Percentiles rank a stretch among this genome's conserved stretches.
phyloP scores from a whole-genome alignment of 2,113 vertebrate genomes.

The Suncus etruscus region DNA sequence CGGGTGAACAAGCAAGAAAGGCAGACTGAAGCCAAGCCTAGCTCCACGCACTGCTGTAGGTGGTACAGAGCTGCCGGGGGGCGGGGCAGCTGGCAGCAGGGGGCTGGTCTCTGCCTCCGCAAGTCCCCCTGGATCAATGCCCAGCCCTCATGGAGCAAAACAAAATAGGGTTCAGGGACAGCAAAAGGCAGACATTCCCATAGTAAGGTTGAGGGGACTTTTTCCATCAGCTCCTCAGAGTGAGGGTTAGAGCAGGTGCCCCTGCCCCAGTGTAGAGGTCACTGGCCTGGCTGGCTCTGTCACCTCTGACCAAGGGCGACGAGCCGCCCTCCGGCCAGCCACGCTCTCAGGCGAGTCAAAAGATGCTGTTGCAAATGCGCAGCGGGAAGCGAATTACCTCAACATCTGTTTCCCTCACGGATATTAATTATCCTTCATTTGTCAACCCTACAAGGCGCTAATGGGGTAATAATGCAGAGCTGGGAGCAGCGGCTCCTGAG shows the following conservation, averaged over 20 bases:
- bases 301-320: slow-evolving; percentile 38
- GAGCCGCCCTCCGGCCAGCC: slow-evolving; percentile 33
- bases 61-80: not conserved
- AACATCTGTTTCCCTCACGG: slow-evolving; percentile 85
- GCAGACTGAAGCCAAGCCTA: not conserved
- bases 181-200: not conserved
- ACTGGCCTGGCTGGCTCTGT: not conserved
- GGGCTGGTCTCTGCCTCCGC: not conserved
- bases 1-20: not conserved
- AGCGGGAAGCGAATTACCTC: slow-evolving; percentile 82
- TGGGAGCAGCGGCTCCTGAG: slow-evolving; percentile 63
- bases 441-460: slow-evolving; percentile 84
- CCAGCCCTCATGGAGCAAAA: not conserved
- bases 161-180: not conserved
- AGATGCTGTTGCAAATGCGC: slow-evolving; percentile 71
- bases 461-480: slow-evolving; percentile 82
- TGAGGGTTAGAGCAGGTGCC: not conserved
- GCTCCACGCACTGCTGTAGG: not conserved
- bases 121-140: not conserved
- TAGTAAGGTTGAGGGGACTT: not conserved
- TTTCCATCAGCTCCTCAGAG: not conserved
- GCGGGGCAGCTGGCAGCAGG: not conserved
- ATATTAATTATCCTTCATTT: slow-evolving; percentile 86
- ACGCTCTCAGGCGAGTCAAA: slow-evolving; percentile 47
- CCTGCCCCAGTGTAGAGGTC: not conserved